A percentile compares a stretch with the other conserved stretches of the same genome.
Conservation (phyloP, 2,797 vertebrate species). For the Hemitrygon akajei region DNA sequence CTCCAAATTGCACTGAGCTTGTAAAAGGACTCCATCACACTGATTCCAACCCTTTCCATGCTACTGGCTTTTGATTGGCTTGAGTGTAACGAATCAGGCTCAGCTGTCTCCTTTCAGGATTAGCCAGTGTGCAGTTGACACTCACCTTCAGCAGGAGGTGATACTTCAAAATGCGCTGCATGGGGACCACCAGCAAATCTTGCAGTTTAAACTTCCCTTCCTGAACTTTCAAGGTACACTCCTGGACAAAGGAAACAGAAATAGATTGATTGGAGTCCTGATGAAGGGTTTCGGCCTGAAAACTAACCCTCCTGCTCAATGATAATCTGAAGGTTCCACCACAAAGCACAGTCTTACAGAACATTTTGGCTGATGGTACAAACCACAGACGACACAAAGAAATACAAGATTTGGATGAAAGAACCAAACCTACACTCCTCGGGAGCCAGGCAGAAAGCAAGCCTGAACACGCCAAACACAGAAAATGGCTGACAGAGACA, state of each 20-base stretch:
- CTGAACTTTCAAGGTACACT: constrained; percentile 87
- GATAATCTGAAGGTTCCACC: background rate
- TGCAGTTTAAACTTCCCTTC: constrained; percentile 95
- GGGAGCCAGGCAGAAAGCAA: too few relatives aligned
- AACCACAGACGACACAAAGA: background rate
- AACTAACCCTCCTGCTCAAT: background rate
- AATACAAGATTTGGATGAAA: background rate
- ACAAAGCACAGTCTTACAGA: background rate
- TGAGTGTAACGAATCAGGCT: too few relatives aligned
- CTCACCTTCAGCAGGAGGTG: constrained; percentile 89
- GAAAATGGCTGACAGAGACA: background rate
- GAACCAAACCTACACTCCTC: background rate
- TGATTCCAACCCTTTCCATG: too few relatives aligned
- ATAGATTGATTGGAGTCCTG: too few relatives aligned
- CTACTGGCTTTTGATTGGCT: background rate
- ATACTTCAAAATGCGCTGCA: constrained; percentile 96
- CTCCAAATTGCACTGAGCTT: too few relatives aligned
- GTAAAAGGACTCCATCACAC: too few relatives aligned
- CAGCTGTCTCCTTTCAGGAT: too few relatives aligned
- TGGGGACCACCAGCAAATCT: constrained; percentile 91
- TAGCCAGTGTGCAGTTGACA: background rate
- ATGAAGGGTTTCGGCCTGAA: too few relatives aligned
- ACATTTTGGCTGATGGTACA: background rate
- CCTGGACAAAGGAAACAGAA: constrained; percentile 49
- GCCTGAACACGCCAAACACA: too few relatives aligned